Percentiles rank a stretch among this genome's conserved stretches.
Conservation (phyloP, 2,797 vertebrate genomes). For the Brachymystax lenok region DNA sequence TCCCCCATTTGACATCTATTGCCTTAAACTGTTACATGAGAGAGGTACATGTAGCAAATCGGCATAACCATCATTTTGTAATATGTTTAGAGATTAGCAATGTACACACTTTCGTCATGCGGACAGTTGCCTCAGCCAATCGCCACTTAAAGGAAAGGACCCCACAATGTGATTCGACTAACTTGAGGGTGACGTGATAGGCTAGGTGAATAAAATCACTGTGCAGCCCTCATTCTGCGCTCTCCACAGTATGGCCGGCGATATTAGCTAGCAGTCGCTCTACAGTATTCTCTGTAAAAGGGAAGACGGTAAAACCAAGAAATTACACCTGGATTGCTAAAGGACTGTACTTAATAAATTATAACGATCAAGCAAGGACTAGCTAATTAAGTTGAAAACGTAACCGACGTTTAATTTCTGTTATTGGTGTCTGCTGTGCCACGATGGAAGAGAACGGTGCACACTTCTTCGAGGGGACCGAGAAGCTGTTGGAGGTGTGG, state of each 20-base stretch:
- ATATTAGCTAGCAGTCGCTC: constrained; percentile 99
- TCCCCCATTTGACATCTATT: neutral
- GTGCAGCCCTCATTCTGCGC: constrained; percentile 63
- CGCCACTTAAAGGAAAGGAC: neutral
- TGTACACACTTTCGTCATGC: constrained; percentile 16
- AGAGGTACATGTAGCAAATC: neutral
- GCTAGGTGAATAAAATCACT: constrained; percentile 71
- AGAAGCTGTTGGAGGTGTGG: constrained; percentile 99
- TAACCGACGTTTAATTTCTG: constrained; percentile 82
- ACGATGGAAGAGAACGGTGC: constrained; percentile 95
- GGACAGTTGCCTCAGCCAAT: constrained; percentile 59
- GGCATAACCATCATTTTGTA: neutral
- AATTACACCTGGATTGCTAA: constrained; percentile 87
- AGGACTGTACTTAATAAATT: constrained; percentile 79
- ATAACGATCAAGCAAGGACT: constrained; percentile 69
- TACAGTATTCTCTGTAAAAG: constrained; percentile 94
- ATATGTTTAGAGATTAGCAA: neutral
- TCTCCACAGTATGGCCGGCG: constrained; percentile 99
- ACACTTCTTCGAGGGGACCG: constrained; percentile 99
- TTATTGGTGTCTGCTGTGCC: constrained; percentile 89
- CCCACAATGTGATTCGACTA: constrained; percentile 37
- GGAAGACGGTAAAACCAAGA: constrained; percentile 91
- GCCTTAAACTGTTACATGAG: neutral
- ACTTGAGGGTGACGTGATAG: constrained; percentile 28
- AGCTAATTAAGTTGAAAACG: constrained; percentile 65